Percentiles rank a stretch among this genome's conserved stretches.
Conservation (phyloP, 2,113 vertebrate species). For the Budorcas taxicolor region DNA sequence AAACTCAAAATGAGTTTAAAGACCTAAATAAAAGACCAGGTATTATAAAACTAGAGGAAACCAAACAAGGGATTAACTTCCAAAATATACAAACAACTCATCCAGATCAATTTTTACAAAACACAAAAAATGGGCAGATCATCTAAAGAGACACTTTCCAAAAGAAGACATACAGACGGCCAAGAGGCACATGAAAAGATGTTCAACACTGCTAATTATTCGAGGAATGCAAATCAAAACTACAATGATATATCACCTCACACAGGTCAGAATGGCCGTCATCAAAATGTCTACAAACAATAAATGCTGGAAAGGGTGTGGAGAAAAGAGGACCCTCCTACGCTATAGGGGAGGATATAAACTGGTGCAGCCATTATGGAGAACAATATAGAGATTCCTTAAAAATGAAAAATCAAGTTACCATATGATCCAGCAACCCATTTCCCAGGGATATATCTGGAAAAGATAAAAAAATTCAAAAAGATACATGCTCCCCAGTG, state of each 20-base stretch:
- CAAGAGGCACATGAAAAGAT: background rate
- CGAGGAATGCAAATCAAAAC: background rate
- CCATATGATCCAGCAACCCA: background rate
- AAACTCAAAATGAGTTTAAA: background rate
- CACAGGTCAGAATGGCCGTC: background rate
- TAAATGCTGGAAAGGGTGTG: background rate
- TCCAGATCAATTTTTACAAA: background rate
- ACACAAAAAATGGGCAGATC: background rate
- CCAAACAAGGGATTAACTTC: background rate
- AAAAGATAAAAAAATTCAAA: background rate
- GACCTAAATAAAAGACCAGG: background rate
- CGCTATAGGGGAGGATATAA: background rate
- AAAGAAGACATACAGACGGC: background rate
- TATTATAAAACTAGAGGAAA: background rate
- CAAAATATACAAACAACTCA: background rate
- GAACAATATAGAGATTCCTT: background rate
- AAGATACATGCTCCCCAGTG: background rate
- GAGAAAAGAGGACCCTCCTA: background rate
- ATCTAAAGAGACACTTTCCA: background rate
- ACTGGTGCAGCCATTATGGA: background rate
- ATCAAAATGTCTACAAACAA: background rate
- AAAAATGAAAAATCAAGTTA: background rate
- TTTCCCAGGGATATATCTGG: background rate
- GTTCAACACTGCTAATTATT: background rate
- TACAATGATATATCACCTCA: background rate